A percentile compares a stretch with the other conserved stretches of the same genome.
Conservation (phyloP, 2,113 vertebrate species). For the Chlamydotis undulata region DNA sequence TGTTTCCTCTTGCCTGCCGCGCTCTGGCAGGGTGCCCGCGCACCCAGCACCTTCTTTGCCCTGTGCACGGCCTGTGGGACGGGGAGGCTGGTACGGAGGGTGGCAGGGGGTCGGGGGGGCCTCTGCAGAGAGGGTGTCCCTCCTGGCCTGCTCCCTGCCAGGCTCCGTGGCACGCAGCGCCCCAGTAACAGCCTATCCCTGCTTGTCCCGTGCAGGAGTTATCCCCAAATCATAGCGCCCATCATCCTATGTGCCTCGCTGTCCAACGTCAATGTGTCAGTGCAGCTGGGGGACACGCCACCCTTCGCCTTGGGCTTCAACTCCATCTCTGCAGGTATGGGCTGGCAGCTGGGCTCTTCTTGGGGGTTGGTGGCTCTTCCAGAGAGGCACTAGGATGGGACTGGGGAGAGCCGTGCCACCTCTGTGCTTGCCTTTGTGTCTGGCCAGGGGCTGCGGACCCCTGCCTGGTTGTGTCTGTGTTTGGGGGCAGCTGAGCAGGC, state of each 20-base stretch:
- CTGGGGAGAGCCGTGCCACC: accelerated
- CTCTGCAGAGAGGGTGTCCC: neutral
- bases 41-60: neutral
- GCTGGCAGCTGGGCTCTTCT: neutral
- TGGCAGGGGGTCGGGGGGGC: accelerated
- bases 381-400: neutral
- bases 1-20: neutral
- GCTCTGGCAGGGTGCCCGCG: neutral
- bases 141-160: neutral
- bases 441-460: neutral
- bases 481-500: neutral
- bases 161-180: accelerated
- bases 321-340: conserved; percentile 85
- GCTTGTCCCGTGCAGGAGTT: conserved; percentile 67
- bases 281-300: conserved; percentile 92
- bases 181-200: neutral
- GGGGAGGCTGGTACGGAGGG: neutral
- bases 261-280: conserved; percentile 90
- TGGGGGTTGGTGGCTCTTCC: neutral
- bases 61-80: neutral
- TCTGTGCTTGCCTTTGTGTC: neutral
- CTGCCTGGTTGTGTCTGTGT: neutral
- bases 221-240: conserved; percentile 88
- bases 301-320: conserved; percentile 94
- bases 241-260: conserved; percentile 86